Evolutionary conservation across 2,888 invertebrate genomes (phyloP), one percentile per base, ranked within the genome.

Genomic region (Aspidiotus destructor): DNA sequence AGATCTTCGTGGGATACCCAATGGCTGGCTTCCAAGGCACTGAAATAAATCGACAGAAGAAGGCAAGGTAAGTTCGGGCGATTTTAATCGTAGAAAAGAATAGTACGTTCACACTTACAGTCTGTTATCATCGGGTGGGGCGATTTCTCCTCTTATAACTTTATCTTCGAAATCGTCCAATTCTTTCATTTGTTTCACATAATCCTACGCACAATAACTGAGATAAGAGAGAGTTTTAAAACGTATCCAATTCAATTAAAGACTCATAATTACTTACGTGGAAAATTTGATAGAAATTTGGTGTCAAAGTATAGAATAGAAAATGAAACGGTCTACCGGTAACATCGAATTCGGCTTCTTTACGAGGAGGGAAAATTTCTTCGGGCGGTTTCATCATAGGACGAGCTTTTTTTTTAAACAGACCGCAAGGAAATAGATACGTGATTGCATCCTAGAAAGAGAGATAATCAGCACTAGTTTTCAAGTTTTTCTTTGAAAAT

Each of bases 351-450:
- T 93, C 88, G 3, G 93, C 93, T 55, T 86, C 90, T 80, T 92
- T 93, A 70, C 84, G 82, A 52, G 84, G 82, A 1, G 91, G 89
- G 78, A 88, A 92, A n/a, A 92, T 80, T 79, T 91, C 86, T 74
- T 87, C 86, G 41, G 98, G 97, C 40, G 89, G 88, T 76, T 86
- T 87, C 92, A 99, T 89, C 15, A 88, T 78, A 0, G 99, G 98
- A 65, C 92, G 83, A 0, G 97, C 95, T 73, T 82, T 84, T 73
- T 84, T 85, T 68, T 92, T 90, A 76, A 83, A 92, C 67, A 99
- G 80, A 8, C 94, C 96, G 70, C 96, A 96, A 7, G 99, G 99
- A 75, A 99, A 89, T n/a, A 99, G 80, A 79, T 99, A 99, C 72
- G 85, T 83, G 73, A 99, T 92, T 3, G 96, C 89, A 76, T 84